These are phyloP conservation scores for Tympanoctomys barrerae DNA, from an alignment of 2,797 vertebrate genomes.

Conservation along the genomic window DNA sequence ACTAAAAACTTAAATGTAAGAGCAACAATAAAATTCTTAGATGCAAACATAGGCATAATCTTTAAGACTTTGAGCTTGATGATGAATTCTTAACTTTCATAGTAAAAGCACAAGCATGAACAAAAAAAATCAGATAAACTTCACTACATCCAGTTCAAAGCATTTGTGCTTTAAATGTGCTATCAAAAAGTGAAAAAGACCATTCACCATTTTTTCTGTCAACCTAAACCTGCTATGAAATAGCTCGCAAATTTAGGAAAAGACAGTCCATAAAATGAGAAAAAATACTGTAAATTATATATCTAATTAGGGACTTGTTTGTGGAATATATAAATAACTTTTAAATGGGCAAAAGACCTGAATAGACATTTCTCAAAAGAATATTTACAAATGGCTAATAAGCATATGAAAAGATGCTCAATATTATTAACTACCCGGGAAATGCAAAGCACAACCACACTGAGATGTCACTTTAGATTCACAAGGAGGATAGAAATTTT, in stretches of 20 bases:
- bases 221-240: not conserved
- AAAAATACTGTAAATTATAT: not conserved
- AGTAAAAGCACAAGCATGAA: not conserved
- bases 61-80: not conserved
- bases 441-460: slow-evolving; percentile 1
- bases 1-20: not conserved
- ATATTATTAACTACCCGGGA: not conserved
- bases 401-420: not conserved
- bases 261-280: not conserved
- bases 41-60: not conserved
- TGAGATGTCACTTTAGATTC: not conserved
- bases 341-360: not conserved
- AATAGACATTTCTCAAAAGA: slow-evolving; percentile 27
- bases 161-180: not conserved
- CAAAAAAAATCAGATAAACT: not conserved
- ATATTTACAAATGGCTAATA: not conserved
- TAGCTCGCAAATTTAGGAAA: not conserved
- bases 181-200: not conserved
- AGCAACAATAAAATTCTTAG: not conserved
- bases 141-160: not conserved
- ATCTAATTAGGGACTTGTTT: not conserved
- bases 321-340: slow-evolving; percentile 12
- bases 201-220: not conserved
- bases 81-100: not conserved
- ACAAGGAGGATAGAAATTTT: not conserved